These are phyloP conservation scores for Sphenodon punctatus DNA, from an alignment of 2,797 vertebrate genomes.

Conservation along the genomic window DNA sequence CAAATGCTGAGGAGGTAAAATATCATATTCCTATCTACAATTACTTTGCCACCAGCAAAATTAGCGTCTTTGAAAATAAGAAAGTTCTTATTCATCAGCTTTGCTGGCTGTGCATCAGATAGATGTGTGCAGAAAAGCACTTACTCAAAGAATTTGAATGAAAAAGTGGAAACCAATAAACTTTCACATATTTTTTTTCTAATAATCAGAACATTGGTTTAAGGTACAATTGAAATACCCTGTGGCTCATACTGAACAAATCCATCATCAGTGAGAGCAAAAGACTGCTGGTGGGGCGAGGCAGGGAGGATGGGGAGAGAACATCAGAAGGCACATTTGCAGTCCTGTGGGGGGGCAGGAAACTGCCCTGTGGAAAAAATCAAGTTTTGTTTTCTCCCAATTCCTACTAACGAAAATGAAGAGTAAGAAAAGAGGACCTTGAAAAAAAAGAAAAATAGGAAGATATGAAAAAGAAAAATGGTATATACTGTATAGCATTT, in stretches of 20 bases:
- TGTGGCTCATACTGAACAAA: too few species aligned
- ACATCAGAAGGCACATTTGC: too few species aligned
- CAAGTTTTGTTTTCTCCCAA: neutral
- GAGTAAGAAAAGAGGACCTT: neutral
- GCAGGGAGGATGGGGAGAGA: too few species aligned
- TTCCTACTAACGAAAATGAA: neutral
- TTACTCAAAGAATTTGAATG: neutral
- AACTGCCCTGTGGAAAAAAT: neutral
- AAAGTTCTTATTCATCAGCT: neutral
- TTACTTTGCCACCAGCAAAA: neutral
- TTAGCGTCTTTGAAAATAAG: neutral
- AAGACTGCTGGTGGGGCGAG: neutral
- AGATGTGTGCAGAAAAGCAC: neutral
- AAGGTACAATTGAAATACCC: neutral
- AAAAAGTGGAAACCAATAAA: neutral
- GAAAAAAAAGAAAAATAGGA: neutral
- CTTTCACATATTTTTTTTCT: neutral
- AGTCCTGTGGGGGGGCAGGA: too few species aligned
- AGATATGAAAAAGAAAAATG: neutral
- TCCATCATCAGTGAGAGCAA: too few species aligned
- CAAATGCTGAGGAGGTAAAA: neutral
- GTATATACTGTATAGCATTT: neutral
- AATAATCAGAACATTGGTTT: fast-evolving
- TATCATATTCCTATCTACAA: too few species aligned
- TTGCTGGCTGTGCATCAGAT: neutral